A percentile compares a stretch with the other conserved stretches of the same genome.
phyloP scores from a whole-genome alignment of 2,888 invertebrate genomes.

The Noctua pronuba region DNA sequence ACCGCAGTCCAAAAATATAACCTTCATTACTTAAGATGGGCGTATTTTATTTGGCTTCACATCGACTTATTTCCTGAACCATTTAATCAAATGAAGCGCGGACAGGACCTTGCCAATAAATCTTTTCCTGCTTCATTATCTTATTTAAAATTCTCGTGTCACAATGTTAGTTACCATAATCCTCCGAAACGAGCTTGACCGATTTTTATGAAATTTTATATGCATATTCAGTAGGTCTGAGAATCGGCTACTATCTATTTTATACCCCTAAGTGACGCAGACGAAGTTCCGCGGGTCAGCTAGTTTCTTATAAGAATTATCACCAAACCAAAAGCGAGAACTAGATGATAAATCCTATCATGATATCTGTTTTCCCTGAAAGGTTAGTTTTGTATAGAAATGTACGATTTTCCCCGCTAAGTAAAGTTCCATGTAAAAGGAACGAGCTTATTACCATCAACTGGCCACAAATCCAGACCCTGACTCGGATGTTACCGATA shows the following conservation, averaged over 20 bases:
- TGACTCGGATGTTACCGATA: not conserved
- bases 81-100: conserved; percentile 18
- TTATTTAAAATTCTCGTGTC: no score
- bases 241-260: no score
- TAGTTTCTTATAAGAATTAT: not conserved
- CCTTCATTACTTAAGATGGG: not conserved
- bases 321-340: not conserved
- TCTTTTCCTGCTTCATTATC: not conserved
- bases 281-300: no score
- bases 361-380: not conserved
- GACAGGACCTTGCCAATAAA: not conserved
- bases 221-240: no score
- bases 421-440: not conserved
- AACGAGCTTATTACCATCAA: not conserved
- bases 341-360: not conserved
- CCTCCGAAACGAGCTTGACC: no score
- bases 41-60: conserved; percentile 9
- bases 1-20: not conserved
- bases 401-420: not conserved
- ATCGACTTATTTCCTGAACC: not conserved
- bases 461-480: not conserved
- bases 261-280: no score
- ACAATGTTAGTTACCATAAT: no score
- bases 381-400: not conserved
- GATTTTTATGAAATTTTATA: no score